A percentile compares a stretch with the other conserved stretches of the same genome.
Conservation (phyloP, 1,140 invertebrate genomes). For the Aphaenogaster rudis region DNA sequence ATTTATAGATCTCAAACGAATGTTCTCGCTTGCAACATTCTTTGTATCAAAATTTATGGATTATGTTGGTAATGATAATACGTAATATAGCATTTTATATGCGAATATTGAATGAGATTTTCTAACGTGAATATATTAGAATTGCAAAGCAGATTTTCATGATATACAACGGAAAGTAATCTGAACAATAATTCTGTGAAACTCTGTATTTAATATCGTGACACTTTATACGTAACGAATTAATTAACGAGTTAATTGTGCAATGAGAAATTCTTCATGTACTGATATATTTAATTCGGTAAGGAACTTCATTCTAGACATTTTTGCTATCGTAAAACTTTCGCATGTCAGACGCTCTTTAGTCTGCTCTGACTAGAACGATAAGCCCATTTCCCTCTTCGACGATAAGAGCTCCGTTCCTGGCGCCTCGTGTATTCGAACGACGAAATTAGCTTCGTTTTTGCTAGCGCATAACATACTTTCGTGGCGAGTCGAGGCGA, state of each 20-base stretch:
- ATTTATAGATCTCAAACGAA: neutral
- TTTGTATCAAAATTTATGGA: neutral
- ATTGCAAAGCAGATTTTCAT: neutral
- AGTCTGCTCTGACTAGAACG: neutral
- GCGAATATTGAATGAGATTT: constrained; percentile 3
- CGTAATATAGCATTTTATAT: neutral
- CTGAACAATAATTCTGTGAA: neutral
- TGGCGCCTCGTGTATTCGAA: constrained; percentile 23
- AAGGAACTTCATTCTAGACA: neutral
- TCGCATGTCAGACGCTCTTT: neutral
- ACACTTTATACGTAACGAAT: neutral
- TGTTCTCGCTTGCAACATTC: neutral
- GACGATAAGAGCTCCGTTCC: constrained; percentile 1
- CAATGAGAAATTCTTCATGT: neutral
- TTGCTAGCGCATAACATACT: constrained; percentile 43
- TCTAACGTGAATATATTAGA: neutral
- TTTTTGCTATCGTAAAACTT: neutral
- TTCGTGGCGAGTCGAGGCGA: constrained; percentile 35
- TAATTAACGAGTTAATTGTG: neutral
- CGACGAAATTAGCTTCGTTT: constrained; percentile 52
- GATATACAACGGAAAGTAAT: neutral
- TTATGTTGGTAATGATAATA: neutral
- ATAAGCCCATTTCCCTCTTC: constrained; percentile 22
- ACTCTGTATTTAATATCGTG: neutral
- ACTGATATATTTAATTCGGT: constrained; percentile 6